Evolutionary conservation across 2,888 invertebrate species (phyloP), one percentile per base, ranked within the genome.

Genomic region (Drosophila mimica): DNA sequence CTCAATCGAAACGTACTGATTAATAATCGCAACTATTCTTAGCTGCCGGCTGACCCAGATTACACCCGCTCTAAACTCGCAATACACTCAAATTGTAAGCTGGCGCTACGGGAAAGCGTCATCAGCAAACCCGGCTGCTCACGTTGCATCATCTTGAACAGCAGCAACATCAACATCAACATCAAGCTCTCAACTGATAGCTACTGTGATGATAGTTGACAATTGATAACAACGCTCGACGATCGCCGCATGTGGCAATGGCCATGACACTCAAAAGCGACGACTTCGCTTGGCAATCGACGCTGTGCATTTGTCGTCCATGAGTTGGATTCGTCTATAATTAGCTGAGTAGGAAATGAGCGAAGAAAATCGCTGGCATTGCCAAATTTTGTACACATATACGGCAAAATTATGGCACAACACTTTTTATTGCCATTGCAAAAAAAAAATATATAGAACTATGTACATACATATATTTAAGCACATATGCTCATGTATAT

Each of bases 31-130:
- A 64, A 72, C 68, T 76, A 75, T 79, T 70, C 70, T 76, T 69
- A 76, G 84, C 82, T 60, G 60, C 71, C 73, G 74, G 25, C 78
- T 83, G 90, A 69, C 83, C 83, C 71, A 85, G 46, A 85, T 85
- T 89, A 84, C 79, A 76, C 49, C 28, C 52, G 54, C 54, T n/a
- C 31, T 48, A 38, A n/a, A 13, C 4, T 38, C 8, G 46, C 54
- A n/a, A 40, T 59, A n/a, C 28, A 13, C 4, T 38, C 8, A 51
- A 67, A n/a, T 48, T 59, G 65, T 53, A 48, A 70, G 30, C 30
- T 64, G 40, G 34, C 51, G 54, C 46, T 49, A 34, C 30, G 2
- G n/a, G 40, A 52, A 13, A 70, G 59, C 38, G 36, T 59, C 60
- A 64, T 58, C 17, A 54, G 20, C 40, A 36, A 20, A 25, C 25